A percentile compares a stretch with the other conserved stretches of the same genome.
phyloP scores from a whole-genome alignment of 2,888 invertebrate species.

The Omphaloscelis lunosa region DNA sequence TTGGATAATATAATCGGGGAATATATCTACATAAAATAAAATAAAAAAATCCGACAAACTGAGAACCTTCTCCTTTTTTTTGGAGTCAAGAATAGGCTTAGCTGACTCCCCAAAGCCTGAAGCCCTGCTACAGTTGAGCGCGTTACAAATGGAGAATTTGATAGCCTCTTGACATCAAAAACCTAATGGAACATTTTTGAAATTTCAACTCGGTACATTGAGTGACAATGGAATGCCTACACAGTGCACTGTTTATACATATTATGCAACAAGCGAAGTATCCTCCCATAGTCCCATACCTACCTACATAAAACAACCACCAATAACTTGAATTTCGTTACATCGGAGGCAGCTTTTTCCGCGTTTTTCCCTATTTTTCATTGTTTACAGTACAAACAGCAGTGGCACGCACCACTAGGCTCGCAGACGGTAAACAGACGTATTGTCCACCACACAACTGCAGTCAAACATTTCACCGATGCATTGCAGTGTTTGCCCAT shows the following conservation, averaged over 20 bases:
- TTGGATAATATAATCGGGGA: no score
- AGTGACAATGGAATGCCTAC: background rate
- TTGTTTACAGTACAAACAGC: constrained; percentile 84
- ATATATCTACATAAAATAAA: no score
- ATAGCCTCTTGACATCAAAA: background rate
- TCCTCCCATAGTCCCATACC: background rate
- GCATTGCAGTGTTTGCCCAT: constrained; percentile 46
- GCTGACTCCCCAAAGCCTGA: background rate
- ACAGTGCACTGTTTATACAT: background rate
- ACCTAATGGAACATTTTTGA: background rate
- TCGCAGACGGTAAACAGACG: constrained; percentile 81
- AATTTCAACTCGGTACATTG: background rate
- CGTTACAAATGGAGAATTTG: background rate
- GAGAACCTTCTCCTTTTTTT: no score
- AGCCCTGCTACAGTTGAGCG: background rate
- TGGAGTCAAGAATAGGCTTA: no score
- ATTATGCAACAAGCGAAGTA: background rate
- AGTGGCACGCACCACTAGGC: constrained; percentile 75
- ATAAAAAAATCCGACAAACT: no score
- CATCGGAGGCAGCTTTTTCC: constrained; percentile 58
- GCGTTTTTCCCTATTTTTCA: constrained; percentile 76
- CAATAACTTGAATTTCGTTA: constrained; percentile 57
- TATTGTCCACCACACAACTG: constrained; percentile 56
- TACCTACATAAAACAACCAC: constrained; percentile 20
- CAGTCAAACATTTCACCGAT: constrained; percentile 56